These are phyloP conservation scores for Aethes cnicana DNA, from an alignment of 2,888 invertebrate species.

Conservation along the genomic window DNA sequence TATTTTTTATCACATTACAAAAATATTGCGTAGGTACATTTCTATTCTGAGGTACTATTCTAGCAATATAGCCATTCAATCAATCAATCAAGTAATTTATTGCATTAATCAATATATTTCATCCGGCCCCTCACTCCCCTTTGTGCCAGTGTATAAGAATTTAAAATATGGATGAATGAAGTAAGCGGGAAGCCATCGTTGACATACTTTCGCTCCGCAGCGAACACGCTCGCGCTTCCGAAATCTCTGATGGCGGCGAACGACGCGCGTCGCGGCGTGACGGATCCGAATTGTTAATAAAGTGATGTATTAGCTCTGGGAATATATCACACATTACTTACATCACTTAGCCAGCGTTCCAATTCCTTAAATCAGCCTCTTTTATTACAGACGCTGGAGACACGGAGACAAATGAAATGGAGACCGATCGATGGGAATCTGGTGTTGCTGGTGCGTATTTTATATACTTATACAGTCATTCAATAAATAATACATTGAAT, in stretches of 20 bases:
- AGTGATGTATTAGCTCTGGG: slow-evolving; percentile 33
- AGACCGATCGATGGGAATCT: slow-evolving; percentile 25
- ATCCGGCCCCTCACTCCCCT: too few relatives aligned
- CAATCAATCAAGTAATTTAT: too few relatives aligned
- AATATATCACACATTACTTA: slow-evolving; percentile 29
- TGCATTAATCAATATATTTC: too few relatives aligned
- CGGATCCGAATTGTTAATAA: slow-evolving; percentile 30
- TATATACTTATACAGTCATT: not conserved
- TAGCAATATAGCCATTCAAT: too few relatives aligned
- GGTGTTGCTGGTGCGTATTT: slow-evolving; percentile 27
- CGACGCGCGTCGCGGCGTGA: slow-evolving; percentile 22
- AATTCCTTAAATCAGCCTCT: slow-evolving; percentile 21
- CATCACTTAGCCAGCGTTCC: slow-evolving; percentile 21
- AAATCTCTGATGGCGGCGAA: slow-evolving; percentile 23
- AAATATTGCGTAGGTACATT: too few relatives aligned
- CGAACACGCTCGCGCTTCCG: not conserved
- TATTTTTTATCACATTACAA: too few relatives aligned
- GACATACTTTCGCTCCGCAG: not conserved
- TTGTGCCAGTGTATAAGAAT: too few relatives aligned
- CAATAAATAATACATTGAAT: not conserved
- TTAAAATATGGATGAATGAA: too few relatives aligned
- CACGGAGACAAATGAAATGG: slow-evolving; percentile 36
- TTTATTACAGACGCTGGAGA: slow-evolving; percentile 47
- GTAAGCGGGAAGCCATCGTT: too few relatives aligned
- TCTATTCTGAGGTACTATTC: too few relatives aligned